Evolutionary conservation across 2,888 invertebrate species (phyloP).

Genomic region (Nudaria mundana): DNA sequence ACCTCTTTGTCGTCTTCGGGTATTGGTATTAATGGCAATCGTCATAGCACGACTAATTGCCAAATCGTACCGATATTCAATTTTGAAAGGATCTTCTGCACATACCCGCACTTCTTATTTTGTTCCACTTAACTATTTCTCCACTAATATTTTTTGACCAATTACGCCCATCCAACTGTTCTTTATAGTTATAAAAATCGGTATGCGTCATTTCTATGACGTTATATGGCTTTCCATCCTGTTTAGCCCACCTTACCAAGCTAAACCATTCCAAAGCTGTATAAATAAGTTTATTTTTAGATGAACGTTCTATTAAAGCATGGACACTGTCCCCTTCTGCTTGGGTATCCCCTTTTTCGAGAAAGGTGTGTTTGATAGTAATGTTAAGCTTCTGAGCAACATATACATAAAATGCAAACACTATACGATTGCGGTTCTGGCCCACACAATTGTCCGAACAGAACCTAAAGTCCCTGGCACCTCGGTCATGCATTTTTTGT

Average conservation of each 20-base stretch:
- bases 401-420: neutral
- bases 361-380: conserved; percentile 3
- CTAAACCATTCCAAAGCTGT: conserved; percentile 2
- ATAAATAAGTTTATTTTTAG: conserved; percentile 17
- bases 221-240: conserved; percentile 2
- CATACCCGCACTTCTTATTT: neutral
- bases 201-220: neutral
- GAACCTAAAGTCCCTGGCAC: neutral
- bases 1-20: neutral
- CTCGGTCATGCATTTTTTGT: neutral
- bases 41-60: neutral
- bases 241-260: conserved; percentile 7
- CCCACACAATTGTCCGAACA: conserved; percentile 2
- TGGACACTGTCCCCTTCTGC: conserved; percentile 29
- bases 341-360: conserved; percentile 24
- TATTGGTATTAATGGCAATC: neutral
- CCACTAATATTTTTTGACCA: conserved; percentile 5
- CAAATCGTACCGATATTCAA: neutral
- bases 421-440: conserved; percentile 1
- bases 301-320: conserved; percentile 22
- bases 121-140: neutral
- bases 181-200: conserved; percentile 2
- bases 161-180: neutral
- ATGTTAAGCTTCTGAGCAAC: neutral
- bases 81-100: conserved; percentile 1